Percentiles rank a stretch among this genome's conserved stretches.
Evolutionary conservation across 2,888 invertebrate genomes (phyloP).

Genomic region (Malachius bipustulatus): DNA sequence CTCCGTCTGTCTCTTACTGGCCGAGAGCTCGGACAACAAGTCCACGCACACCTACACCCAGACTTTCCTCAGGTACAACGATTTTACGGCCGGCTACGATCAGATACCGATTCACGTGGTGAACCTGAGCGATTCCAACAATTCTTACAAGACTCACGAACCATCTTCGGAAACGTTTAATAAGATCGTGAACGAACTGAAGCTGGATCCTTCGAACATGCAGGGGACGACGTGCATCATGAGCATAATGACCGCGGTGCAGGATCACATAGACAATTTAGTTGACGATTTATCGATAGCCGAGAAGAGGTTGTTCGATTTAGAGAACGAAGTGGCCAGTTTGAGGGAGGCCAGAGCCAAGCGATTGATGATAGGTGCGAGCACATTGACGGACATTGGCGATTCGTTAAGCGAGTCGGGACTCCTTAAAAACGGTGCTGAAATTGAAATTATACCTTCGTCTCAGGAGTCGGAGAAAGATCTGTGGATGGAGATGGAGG

Average conservation of each 20-base stretch:
- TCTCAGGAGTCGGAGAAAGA: no score
- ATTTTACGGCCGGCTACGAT: constrained; percentile 43
- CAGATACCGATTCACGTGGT: constrained; percentile 40
- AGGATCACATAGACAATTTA: constrained; percentile 28
- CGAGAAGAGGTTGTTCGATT: constrained; percentile 30
- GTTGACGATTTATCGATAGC: constrained; percentile 28
- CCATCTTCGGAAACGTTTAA: constrained; percentile 27
- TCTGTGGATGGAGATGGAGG: no score
- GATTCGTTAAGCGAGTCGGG: no score
- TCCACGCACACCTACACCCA: constrained; percentile 53
- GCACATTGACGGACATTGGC: no score
- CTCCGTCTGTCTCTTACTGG: constrained; percentile 48
- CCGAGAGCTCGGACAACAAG: constrained; percentile 39
- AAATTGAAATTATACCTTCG: no score
- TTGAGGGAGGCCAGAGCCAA: no score
- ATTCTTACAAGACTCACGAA: constrained; percentile 29
- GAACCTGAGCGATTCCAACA: constrained; percentile 35
- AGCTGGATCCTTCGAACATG: constrained; percentile 22
- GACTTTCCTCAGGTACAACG: constrained; percentile 46
- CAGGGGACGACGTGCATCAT: constrained; percentile 26
- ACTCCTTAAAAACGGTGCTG: no score
- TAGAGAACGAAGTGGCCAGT: constrained; percentile 32
- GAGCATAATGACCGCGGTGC: constrained; percentile 31
- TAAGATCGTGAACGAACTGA: constrained; percentile 25
- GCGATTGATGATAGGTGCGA: no score